A percentile compares a stretch with the other conserved stretches of the same genome.
Conservation (phyloP, 1,140 invertebrate genomes). For the Tenebrio molitor region DNA sequence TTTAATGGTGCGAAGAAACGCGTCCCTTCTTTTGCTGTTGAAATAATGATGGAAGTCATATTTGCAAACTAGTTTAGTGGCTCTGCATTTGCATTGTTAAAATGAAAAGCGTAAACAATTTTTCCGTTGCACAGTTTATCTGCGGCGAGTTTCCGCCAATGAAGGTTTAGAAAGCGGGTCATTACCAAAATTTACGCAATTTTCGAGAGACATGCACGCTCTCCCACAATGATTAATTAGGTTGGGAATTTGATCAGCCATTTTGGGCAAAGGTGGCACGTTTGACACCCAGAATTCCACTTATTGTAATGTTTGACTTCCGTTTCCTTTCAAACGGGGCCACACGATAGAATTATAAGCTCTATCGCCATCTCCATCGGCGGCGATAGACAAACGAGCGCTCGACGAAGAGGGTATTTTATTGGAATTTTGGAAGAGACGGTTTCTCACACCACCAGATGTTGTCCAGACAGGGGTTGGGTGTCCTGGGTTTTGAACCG, state of each 20-base stretch:
- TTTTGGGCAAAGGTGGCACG: constrained; percentile 1
- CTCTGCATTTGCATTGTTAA: too few relatives aligned
- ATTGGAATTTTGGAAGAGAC: constrained; percentile 15
- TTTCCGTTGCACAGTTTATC: too few relatives aligned
- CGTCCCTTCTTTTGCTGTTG: too few relatives aligned
- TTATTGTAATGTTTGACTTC: constrained; percentile 9
- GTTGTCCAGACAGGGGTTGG: constrained; percentile 13
- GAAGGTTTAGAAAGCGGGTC: constrained; percentile 39
- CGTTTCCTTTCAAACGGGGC: not conserved
- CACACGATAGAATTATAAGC: not conserved
- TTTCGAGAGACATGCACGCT: not conserved
- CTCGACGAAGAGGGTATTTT: not conserved
- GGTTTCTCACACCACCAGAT: constrained; percentile 13
- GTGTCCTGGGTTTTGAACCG: constrained; percentile 15
- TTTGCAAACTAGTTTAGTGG: too few relatives aligned
- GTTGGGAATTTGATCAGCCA: not conserved
- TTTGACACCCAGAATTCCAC: constrained; percentile 2
- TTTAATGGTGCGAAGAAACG: too few relatives aligned
- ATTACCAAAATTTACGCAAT: constrained; percentile 35
- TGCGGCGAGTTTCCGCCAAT: not conserved
- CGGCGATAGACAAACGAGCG: not conserved
- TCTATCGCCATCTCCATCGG: too few relatives aligned
- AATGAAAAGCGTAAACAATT: too few relatives aligned
- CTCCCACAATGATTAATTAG: too few relatives aligned
- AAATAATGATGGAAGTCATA: too few relatives aligned